Percentiles rank a stretch among this genome's conserved stretches.
These are phyloP conservation scores for Alaudala cheleensis DNA, from an alignment of 2,113 vertebrate species.

Conservation along the genomic window DNA sequence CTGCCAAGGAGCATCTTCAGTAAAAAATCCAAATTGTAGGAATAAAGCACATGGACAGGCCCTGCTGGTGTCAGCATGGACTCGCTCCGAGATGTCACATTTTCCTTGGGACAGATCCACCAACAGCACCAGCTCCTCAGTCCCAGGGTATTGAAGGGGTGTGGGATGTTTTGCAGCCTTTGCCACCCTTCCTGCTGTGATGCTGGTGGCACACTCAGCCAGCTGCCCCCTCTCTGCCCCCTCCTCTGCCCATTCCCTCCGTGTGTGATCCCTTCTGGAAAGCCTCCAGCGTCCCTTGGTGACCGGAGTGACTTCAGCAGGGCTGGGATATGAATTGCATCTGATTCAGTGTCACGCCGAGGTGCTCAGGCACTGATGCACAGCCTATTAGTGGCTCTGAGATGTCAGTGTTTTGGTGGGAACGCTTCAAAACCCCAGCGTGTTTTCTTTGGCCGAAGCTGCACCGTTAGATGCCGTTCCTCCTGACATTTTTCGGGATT, in stretches of 20 bases:
- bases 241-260: background rate
- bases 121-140: background rate
- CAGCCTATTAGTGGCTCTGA: slow-evolving; percentile 54
- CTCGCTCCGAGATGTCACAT: background rate
- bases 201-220: background rate
- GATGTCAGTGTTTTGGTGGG: slow-evolving; percentile 69
- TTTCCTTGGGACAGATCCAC: background rate
- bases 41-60: rapidly evolving
- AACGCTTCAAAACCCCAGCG: slow-evolving; percentile 63
- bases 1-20: background rate
- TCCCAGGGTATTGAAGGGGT: background rate
- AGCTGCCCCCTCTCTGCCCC: slow-evolving; percentile 25
- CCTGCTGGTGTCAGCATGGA: rapidly evolving
- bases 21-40: background rate
- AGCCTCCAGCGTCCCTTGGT: background rate
- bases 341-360: slow-evolving; percentile 61
- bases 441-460: slow-evolving; percentile 78
- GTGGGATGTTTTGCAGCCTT: background rate
- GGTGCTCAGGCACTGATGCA: slow-evolving; percentile 52
- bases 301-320: background rate
- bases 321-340: slow-evolving; percentile 25
- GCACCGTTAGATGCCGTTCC: slow-evolving; percentile 71
- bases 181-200: background rate
- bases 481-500: slow-evolving; percentile 75
- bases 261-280: slow-evolving; percentile 34